Evolutionary conservation across 2,797 vertebrate genomes (phyloP).

Genomic region (Poecilia picta): DNA sequence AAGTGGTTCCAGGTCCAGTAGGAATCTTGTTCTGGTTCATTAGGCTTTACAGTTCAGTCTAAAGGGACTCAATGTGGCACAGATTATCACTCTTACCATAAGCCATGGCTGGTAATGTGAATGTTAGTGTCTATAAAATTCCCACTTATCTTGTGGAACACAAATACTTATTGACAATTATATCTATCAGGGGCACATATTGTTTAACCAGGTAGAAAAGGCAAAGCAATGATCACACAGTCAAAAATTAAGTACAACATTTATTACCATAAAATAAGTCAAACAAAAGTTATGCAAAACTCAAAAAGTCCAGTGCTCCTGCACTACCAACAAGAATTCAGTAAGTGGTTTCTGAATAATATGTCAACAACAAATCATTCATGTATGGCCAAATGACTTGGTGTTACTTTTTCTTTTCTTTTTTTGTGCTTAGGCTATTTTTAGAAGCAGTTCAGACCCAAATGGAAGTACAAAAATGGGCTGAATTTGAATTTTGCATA

Average conservation of each 20-base stretch:
- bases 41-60: constrained; percentile 68
- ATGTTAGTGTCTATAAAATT: constrained; percentile 29
- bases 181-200: not conserved
- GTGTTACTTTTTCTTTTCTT: too few species aligned
- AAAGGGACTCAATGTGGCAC: constrained; percentile 52
- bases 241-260: not conserved
- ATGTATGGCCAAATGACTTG: too few species aligned
- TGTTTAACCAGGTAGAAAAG: not conserved
- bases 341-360: too few species aligned
- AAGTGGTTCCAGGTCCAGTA: constrained; percentile 64
- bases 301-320: not conserved
- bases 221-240: not conserved
- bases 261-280: not conserved
- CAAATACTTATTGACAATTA: not conserved
- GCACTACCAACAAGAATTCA: too few species aligned
- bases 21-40: constrained; percentile 63
- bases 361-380: too few species aligned
- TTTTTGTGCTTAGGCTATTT: too few species aligned
- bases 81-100: constrained; percentile 56
- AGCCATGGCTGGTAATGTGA: constrained; percentile 48
- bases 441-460: too few species aligned
- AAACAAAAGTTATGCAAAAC: not conserved
- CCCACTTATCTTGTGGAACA: constrained; percentile 14
- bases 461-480: too few species aligned
- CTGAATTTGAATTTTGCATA: too few species aligned